Evolutionary conservation across 2,113 vertebrate species (phyloP), one percentile per base, ranked within the genome.

Genomic region (Nettapus auritus): DNA sequence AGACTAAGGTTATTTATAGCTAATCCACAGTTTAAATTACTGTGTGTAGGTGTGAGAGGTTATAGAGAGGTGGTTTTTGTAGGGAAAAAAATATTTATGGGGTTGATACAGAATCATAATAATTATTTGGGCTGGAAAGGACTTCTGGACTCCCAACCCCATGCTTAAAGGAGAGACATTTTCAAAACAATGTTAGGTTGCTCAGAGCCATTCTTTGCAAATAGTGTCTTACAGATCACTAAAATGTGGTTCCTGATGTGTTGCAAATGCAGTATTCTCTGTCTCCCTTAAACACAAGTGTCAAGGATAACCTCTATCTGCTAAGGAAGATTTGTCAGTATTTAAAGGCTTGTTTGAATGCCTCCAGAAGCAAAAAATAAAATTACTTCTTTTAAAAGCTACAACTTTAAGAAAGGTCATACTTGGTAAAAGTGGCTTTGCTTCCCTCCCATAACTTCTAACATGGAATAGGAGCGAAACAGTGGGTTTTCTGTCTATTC

Each of bases 1-100:
- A 73, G 31, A 21, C 40, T 36, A 42, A 33, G 23, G 86, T 90
- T 95, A 82, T 94, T 90, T 96, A 85, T 90, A 92, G 88, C 69
- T 90, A 90, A 75, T 88, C 38, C 31, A 12, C 34, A 75, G 73
- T 46, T 88, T 67, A 96, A 93, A 92, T 93, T 73, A 38, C 81
- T 16, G 2, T 76, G 34, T 60, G 66, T 92, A 92, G 71, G 92
- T 93, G 83, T 84, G 77, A 89, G 44, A 91, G 53, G 62, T 82
- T 90, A 76, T n/a, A 76, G 53, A 92, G 38, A 93, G n/a, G 44
- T 53, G 34, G 12, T 68, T 89, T 42, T 86, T 84, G 36, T 77
- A 81, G 86, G n/a, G 20, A 75, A 84, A 70, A 70, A 82, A 62
- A 18, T 44, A 71, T 22, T 76, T 67, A 52, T 23, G 28, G 80